Base-by-base conservation (phyloP, 2,797 vertebrate genomes). In the Anolis apletophallus region DNA sequence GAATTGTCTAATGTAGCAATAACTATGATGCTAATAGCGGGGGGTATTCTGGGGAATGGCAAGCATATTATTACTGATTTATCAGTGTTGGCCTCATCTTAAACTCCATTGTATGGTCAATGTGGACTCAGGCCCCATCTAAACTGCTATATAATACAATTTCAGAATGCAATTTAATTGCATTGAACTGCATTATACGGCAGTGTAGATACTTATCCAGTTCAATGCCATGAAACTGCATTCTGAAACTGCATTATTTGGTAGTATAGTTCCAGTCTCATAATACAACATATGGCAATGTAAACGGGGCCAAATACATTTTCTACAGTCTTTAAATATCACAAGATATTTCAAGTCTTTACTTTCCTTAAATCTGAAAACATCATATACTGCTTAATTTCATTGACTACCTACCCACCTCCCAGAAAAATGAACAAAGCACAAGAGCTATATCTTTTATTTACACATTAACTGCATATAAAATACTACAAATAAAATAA, bases 1-100 rank as follows among this genome's bases (percentile, higher is more conserved):
- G 87, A 85, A 91, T 80, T 90, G 87, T 90, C 75, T 92, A 92
- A 91, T 50, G 89, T 88, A 88, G 91, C 91, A 93, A 80, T 50
- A 91, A 83, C 80, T 86, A 71, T 54, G 81, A 90, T 81, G 86
- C 87, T 84, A 84, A 85, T 87, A 90, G 89, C 89, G 85, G 84
- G 68, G 74, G 57, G n/a, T 87, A 77, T 52, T 36, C n/a, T 36
- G 40, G 46, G 40, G 52, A 87, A 83, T 61, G 36, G 6, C 36
- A 87, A 83, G 7, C 6, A 50, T 21, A 59, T 61, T 87, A 54
- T 69, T 71, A 64, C 50, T 54, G 26, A 26, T 29, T 81, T 54
- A 32, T 54, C n/a, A 59, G 52, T 59, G 46, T 59, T 59, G 40
- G 40, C 40, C 40, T 40, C 40, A 40, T 40, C 40, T n/a, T 40